Conservation (phyloP, 2,797 vertebrate species). For the Fistularia commersonii region DNA sequence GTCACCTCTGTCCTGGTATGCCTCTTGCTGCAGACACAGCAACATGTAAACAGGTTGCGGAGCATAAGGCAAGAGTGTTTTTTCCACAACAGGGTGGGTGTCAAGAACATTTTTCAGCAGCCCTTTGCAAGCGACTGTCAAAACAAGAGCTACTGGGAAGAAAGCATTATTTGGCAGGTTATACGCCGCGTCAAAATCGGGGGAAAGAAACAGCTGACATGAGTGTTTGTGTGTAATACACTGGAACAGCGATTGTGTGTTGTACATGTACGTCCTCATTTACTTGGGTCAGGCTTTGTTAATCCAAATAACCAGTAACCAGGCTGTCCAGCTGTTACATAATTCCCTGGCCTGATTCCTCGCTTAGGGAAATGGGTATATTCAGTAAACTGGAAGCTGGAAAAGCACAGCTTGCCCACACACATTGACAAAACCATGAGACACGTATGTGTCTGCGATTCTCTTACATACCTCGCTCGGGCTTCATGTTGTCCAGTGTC, state of each 20-base stretch:
- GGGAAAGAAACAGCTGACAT: constrained; percentile 23
- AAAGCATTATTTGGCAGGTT: constrained; percentile 15
- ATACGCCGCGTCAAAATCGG: constrained; percentile 11
- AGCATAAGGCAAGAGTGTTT: constrained; percentile 50
- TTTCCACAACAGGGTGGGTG: constrained; percentile 60
- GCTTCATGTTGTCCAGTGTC: constrained; percentile 87
- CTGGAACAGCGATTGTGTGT: constrained; percentile 20
- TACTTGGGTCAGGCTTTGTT: constrained; percentile 51
- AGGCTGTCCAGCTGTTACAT: constrained; percentile 71
- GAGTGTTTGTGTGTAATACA: constrained; percentile 2
- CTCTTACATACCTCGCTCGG: constrained; percentile 87
- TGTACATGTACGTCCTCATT: constrained; percentile 27
- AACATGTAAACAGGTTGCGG: constrained; percentile 61
- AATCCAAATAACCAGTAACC: constrained; percentile 55
- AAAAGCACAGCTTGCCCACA: constrained; percentile 26
- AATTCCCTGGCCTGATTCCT: constrained; percentile 52
- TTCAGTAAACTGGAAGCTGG: constrained; percentile 25
- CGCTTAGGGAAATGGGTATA: constrained; percentile 34
- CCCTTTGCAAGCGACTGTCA: constrained; percentile 38
- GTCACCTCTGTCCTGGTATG: constrained; percentile 39
- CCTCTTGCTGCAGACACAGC: constrained; percentile 43
- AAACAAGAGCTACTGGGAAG: constrained; percentile 37
- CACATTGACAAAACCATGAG: constrained; percentile 3
- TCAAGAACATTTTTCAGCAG: constrained; percentile 56
- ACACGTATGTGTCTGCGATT: constrained; percentile 8